phyloP scores from a whole-genome alignment of 2,888 invertebrate genomes.

The Drosophila rellima region DNA sequence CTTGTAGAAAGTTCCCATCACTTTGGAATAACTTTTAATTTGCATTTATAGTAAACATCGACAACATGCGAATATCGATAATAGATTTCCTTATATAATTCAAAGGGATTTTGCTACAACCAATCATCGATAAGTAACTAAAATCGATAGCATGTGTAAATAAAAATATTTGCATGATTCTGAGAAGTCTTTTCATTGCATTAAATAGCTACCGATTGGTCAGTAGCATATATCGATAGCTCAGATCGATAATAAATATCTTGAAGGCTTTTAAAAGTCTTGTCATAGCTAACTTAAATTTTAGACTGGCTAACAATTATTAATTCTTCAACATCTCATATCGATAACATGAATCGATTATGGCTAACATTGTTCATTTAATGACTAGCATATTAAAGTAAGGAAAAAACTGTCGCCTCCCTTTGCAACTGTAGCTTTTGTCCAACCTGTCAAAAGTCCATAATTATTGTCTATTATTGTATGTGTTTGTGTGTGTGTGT shows the following conservation, averaged over 20 bases:
- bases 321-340: background rate
- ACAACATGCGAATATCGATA: no score
- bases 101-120: no score
- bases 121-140: no score
- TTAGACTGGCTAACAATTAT: background rate
- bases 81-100: no score
- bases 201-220: no score
- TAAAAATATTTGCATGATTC: no score
- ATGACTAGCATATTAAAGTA: background rate
- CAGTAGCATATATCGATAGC: background rate
- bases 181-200: no score
- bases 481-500: conserved; percentile 13
- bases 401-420: background rate
- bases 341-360: conserved; percentile 4
- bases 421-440: background rate
- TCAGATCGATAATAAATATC: background rate
- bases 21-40: no score
- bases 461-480: conserved; percentile 30
- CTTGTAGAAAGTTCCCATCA: no score
- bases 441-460: conserved; percentile 7
- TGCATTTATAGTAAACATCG: no score
- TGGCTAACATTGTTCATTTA: background rate
- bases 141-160: no score
- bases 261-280: background rate
- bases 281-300: no score